These are phyloP conservation scores for Olivierus martensii DNA, from an alignment of 1,140 invertebrate species.

Conservation along the genomic window DNA sequence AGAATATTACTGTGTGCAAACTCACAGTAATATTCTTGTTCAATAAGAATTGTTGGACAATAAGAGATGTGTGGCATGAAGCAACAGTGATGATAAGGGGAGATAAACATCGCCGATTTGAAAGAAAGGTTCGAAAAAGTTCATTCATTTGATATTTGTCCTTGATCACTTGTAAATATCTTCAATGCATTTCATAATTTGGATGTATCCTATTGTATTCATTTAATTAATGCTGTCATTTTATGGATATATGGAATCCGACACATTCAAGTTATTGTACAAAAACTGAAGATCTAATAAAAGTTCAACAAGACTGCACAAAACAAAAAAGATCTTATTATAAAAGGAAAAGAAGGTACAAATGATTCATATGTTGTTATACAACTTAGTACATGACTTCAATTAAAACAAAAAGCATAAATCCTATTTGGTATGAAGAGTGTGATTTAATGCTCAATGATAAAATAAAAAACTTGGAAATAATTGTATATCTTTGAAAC, in stretches of 20 bases:
- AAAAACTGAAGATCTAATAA: too few relatives aligned
- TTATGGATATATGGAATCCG: constrained; percentile 54
- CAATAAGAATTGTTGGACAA: too few relatives aligned
- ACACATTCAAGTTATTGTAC: constrained; percentile 71
- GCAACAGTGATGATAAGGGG: too few relatives aligned
- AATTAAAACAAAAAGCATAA: constrained; percentile 70
- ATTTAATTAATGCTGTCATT: not conserved
- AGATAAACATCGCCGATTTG: not conserved
- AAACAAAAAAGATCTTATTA: too few relatives aligned
- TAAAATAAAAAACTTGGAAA: too few relatives aligned
- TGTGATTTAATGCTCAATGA: constrained; percentile 51
- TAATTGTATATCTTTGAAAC: constrained; percentile 69
- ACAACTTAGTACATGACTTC: constrained; percentile 80
- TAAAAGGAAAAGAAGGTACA: too few relatives aligned
- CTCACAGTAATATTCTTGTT: too few relatives aligned
- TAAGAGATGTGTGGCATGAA: too few relatives aligned
- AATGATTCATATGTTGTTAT: constrained; percentile 94
- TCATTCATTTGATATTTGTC: not conserved
- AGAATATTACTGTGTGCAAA: too few relatives aligned
- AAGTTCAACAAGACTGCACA: too few relatives aligned
- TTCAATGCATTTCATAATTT: not conserved
- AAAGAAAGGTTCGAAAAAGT: not conserved
- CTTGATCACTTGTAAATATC: not conserved
- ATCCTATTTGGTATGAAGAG: constrained; percentile 86
- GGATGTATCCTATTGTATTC: not conserved